These are phyloP conservation scores for Drosophila nigrodunni DNA, from an alignment of 1,140 invertebrate genomes.

Conservation along the genomic window DNA sequence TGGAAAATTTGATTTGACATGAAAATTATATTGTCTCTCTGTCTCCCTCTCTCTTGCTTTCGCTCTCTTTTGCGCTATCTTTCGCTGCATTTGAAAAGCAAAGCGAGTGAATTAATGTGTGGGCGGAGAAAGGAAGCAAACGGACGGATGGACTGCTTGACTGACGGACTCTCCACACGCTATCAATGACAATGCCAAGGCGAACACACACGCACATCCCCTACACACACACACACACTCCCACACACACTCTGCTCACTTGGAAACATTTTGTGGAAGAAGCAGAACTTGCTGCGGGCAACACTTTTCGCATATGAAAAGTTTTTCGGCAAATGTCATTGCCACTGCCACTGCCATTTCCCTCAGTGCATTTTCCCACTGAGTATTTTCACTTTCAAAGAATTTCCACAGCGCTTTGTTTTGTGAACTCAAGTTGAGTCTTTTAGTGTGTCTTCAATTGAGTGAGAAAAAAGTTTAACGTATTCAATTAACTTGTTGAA, in stretches of 20 bases:
- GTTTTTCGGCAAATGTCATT: conserved; percentile 13
- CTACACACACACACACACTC: background rate
- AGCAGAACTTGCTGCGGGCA: conserved; percentile 19
- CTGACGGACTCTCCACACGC: background rate
- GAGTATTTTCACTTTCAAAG: background rate
- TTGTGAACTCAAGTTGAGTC: background rate
- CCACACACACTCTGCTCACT: background rate
- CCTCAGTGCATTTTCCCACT: conserved; percentile 6
- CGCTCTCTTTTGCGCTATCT: background rate
- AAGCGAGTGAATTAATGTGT: conserved; percentile 17
- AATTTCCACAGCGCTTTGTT: conserved; percentile 14
- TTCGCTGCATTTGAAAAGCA: conserved; percentile 6
- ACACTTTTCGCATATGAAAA: conserved; percentile 20
- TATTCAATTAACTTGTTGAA: conserved; percentile 35
- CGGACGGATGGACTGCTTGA: conserved; percentile 1
- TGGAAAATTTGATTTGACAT: conserved; percentile 30
- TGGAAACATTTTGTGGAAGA: background rate
- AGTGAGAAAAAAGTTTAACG: conserved; percentile 11
- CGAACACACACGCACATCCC: conserved; percentile 1
- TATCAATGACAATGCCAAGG: conserved; percentile 44
- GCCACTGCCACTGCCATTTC: conserved; percentile 4
- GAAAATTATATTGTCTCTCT: conserved; percentile 13
- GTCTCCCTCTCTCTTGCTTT: background rate
- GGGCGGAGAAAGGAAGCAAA: background rate
- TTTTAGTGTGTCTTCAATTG: conserved; percentile 3